These are phyloP conservation scores for Standfussiana lucernea DNA, from an alignment of 2,888 invertebrate species.

Conservation along the genomic window DNA sequence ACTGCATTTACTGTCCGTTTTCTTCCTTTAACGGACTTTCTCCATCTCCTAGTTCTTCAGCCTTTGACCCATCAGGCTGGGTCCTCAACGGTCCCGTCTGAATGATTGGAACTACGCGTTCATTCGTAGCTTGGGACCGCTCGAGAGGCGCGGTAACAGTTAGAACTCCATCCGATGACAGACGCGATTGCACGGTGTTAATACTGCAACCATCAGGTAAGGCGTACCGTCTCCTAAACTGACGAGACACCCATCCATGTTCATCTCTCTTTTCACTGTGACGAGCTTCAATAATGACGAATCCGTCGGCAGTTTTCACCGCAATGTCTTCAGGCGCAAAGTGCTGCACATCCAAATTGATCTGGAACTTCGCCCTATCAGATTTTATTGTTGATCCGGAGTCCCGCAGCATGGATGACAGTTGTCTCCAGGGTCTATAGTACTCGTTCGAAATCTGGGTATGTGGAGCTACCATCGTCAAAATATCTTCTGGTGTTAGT, in stretches of 20 bases:
- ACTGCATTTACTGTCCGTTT: conserved; percentile 63
- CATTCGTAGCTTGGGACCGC: conserved; percentile 70
- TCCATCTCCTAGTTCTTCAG: conserved; percentile 53
- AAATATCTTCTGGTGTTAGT: conserved; percentile 77
- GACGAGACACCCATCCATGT: conserved; percentile 92
- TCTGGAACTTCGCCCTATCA: conserved; percentile 91
- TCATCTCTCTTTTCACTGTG: conserved; percentile 93
- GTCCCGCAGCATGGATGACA: conserved; percentile 77
- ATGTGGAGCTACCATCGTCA: conserved; percentile 69
- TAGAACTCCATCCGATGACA: conserved; percentile 93
- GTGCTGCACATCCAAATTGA: conserved; percentile 93
- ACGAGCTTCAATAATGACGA: conserved; percentile 92
- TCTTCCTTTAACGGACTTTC: conserved; percentile 57
- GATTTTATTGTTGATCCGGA: conserved; percentile 85
- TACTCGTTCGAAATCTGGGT: conserved; percentile 67
- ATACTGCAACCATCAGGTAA: conserved; percentile 92
- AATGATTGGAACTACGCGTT: conserved; percentile 88
- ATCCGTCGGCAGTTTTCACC: conserved; percentile 92
- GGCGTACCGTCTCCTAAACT: conserved; percentile 92
- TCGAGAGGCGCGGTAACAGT: conserved; percentile 90
- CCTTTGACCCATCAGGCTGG: conserved; percentile 50
- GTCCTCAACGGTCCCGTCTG: conserved; percentile 87
- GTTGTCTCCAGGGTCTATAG: conserved; percentile 60
- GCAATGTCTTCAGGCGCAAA: conserved; percentile 93
- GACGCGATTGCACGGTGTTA: conserved; percentile 91